These are phyloP conservation scores for Cephus pulcher DNA, from an alignment of 2,888 invertebrate species.

Conservation along the genomic window DNA sequence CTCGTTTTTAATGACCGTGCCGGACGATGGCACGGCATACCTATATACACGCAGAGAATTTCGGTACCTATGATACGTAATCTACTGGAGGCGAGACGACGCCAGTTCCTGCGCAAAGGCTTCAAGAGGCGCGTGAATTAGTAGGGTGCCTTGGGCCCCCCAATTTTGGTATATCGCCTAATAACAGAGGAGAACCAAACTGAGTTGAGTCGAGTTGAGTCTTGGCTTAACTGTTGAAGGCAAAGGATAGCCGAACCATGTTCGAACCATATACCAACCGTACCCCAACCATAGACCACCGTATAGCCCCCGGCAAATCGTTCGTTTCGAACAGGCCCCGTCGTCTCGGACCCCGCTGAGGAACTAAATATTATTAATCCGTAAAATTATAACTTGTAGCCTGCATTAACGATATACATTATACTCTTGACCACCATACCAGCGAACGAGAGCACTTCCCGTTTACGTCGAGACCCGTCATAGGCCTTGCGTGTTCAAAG, in stretches of 20 bases:
- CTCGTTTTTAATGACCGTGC: conserved; percentile 25
- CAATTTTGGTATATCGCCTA: conserved; percentile 64
- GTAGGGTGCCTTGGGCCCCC: conserved; percentile 51
- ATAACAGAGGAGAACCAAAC: conserved; percentile 53
- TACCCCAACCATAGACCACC: neutral
- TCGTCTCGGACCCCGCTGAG: conserved; percentile 32
- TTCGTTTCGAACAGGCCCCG: conserved; percentile 24
- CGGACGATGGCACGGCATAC: conserved; percentile 9
- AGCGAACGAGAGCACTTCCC: neutral
- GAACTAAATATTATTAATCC: conserved; percentile 35
- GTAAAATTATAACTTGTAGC: conserved; percentile 35
- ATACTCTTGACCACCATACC: neutral
- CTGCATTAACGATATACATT: conserved; percentile 3
- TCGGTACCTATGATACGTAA: neutral
- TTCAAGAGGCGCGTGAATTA: conserved; percentile 52
- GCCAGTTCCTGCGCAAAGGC: conserved; percentile 20
- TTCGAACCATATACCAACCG: neutral
- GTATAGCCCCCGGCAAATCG: conserved; percentile 1
- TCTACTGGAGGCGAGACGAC: conserved; percentile 2
- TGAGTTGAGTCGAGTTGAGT: conserved; percentile 13
- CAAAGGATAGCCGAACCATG: neutral
- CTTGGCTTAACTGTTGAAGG: neutral
- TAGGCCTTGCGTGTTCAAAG: conserved; percentile 2
- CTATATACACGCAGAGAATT: neutral
- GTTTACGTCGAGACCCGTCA: neutral